These are phyloP conservation scores for Aldabrachelys gigantea DNA, from an alignment of 2,113 vertebrate species.

Conservation along the genomic window DNA sequence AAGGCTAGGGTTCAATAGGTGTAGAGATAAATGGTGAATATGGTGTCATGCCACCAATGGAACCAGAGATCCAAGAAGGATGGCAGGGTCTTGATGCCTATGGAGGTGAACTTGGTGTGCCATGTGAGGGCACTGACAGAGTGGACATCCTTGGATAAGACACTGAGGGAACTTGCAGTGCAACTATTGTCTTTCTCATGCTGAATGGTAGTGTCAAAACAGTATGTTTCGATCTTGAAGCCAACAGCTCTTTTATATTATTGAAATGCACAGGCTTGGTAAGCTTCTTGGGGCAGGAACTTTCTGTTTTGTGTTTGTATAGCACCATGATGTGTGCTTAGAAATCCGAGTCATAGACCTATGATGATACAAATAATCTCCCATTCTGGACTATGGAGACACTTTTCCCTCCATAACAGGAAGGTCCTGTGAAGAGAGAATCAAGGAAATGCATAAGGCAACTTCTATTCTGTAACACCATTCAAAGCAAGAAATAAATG, in stretches of 20 bases:
- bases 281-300: background rate
- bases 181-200: background rate
- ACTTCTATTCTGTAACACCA: background rate
- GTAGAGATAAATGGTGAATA: background rate
- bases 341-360: background rate
- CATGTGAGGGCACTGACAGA: background rate
- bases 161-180: background rate
- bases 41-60: background rate
- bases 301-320: background rate
- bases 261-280: background rate
- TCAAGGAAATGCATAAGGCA: background rate
- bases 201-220: background rate
- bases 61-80: background rate
- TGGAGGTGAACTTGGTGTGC: accelerated
- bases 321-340: background rate
- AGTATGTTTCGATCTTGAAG: background rate
- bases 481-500: conserved; percentile 53
- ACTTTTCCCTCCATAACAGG: background rate
- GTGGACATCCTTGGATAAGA: background rate
- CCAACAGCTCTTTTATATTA: background rate
- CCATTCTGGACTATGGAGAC: background rate
- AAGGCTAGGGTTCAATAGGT: accelerated
- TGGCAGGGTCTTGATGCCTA: background rate
- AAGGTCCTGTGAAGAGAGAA: accelerated
- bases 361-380: background rate